Evolutionary conservation across 2,888 invertebrate species (phyloP).

Genomic region (Eumacrocentrus americanus): DNA sequence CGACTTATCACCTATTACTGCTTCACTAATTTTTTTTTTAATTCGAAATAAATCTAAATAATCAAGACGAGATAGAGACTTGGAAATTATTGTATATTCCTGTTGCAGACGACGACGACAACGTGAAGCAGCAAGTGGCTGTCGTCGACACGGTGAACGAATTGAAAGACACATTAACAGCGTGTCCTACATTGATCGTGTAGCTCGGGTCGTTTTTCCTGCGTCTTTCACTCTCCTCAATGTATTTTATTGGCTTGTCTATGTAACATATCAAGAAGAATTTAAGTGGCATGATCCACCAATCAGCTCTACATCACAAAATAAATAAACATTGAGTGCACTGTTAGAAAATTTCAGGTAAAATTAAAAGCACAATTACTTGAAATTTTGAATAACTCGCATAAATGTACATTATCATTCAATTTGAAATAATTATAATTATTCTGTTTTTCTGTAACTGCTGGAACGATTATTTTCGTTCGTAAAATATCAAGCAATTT

Average conservation of each 20-base stretch:
- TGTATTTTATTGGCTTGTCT: conserved; percentile 87
- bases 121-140: conserved; percentile 69
- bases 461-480: too few species aligned
- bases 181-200: conserved; percentile 83
- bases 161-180: conserved; percentile 78
- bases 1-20: too few species aligned
- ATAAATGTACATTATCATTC: neutral
- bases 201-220: conserved; percentile 82
- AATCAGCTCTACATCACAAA: conserved; percentile 55
- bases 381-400: neutral
- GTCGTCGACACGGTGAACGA: conserved; percentile 53
- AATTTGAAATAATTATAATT: neutral
- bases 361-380: too few species aligned
- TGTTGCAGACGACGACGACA: conserved; percentile 69
- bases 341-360: too few species aligned
- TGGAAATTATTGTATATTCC: neutral
- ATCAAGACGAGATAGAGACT: too few species aligned
- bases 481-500: too few species aligned
- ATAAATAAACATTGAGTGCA: conserved; percentile 2
- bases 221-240: conserved; percentile 86
- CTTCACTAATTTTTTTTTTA: too few species aligned
- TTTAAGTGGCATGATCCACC: conserved; percentile 77
- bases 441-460: too few species aligned
- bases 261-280: conserved; percentile 78
- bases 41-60: too few species aligned